A percentile compares a stretch with the other conserved stretches of the same genome.
Conservation (phyloP, 2,113 vertebrate species). For the Picathartes gymnocephalus region DNA sequence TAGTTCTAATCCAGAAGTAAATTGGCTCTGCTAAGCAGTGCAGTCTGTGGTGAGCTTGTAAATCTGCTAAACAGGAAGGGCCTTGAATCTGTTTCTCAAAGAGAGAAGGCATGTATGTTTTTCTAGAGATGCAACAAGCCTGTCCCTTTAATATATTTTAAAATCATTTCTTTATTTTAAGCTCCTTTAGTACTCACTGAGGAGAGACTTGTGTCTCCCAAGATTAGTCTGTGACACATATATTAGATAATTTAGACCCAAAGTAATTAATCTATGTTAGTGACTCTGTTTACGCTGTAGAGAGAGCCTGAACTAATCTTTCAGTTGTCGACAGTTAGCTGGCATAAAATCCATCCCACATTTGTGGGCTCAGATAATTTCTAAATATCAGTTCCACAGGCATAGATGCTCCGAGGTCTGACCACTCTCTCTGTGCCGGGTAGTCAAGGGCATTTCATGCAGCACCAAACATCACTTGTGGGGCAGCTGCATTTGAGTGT, state of each 20-base stretch:
- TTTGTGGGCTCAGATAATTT: neutral
- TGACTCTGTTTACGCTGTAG: neutral
- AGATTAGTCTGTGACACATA: neutral
- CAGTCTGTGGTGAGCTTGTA: neutral
- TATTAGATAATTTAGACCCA: neutral
- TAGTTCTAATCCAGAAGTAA: neutral
- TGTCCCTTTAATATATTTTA: neutral
- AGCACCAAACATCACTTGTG: neutral
- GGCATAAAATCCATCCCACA: neutral
- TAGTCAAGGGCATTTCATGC: accelerated
- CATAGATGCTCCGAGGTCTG: neutral
- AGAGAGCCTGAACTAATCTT: neutral
- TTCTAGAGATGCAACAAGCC: neutral
- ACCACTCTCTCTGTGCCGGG: neutral
- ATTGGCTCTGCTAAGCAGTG: neutral
- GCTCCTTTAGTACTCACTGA: neutral
- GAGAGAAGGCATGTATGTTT: neutral
- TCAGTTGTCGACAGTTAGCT: neutral
- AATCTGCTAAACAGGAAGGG: neutral
- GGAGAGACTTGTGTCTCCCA: neutral
- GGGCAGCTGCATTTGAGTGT: neutral
- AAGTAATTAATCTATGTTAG: neutral
- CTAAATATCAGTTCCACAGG: neutral
- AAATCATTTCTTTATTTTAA: neutral
- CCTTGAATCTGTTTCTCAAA: neutral